Conservation (phyloP, 2,888 invertebrate genomes). For the Catocala sponsa region DNA sequence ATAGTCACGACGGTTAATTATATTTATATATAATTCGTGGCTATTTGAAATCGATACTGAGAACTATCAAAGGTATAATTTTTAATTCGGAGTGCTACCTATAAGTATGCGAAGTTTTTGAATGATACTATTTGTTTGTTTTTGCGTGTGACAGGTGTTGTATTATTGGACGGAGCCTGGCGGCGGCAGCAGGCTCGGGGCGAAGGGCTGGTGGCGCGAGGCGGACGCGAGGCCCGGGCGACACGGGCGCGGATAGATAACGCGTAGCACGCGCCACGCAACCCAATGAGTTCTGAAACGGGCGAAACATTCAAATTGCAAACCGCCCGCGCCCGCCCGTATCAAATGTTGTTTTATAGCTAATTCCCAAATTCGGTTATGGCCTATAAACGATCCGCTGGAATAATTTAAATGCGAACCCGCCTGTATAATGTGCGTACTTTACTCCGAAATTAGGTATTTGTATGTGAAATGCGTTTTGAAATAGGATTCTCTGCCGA, state of each 20-base stretch:
- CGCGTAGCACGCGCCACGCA: slow-evolving; percentile 81
- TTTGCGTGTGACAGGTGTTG: background rate
- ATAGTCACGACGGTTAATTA: slow-evolving; percentile 80
- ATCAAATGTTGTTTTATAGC: slow-evolving; percentile 89
- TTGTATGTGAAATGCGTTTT: slow-evolving; percentile 88
- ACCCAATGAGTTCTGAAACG: slow-evolving; percentile 82
- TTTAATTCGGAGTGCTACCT: slow-evolving; percentile 15
- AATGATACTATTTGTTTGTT: background rate
- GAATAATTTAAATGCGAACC: slow-evolving; percentile 88
- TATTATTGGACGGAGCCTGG: slow-evolving; percentile 6
- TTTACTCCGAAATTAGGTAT: slow-evolving; percentile 87
- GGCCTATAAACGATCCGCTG: slow-evolving; percentile 88
- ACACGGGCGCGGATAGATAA: slow-evolving; percentile 64
- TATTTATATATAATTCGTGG: slow-evolving; percentile 63
- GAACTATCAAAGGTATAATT: slow-evolving; percentile 44
- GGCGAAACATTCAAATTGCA: slow-evolving; percentile 86
- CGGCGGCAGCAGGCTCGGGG: slow-evolving; percentile 12
- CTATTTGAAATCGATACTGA: slow-evolving; percentile 47
- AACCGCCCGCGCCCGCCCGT: slow-evolving; percentile 86
- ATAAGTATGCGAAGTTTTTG: no score
- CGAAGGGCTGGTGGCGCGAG: slow-evolving; percentile 19
- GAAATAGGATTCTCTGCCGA: slow-evolving; percentile 81
- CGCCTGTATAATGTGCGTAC: slow-evolving; percentile 87
- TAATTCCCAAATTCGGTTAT: slow-evolving; percentile 88
- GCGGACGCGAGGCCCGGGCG: slow-evolving; percentile 30